Base-by-base conservation (phyloP, 2,888 invertebrate species). In the Psococerastis gibbosa region DNA sequence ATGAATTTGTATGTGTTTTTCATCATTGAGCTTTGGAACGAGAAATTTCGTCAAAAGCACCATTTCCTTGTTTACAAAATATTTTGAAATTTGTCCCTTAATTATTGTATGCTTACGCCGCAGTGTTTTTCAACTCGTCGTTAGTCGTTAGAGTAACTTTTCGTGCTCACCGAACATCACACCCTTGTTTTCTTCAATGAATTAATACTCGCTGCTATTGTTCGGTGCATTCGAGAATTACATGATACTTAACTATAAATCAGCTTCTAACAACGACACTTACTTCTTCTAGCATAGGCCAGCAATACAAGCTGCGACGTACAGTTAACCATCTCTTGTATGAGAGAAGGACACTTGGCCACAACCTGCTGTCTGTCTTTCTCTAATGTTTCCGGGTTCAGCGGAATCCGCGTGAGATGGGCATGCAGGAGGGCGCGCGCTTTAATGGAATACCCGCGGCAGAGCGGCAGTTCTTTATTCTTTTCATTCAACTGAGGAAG, bases 271-370 rank as follows among this genome's bases (percentile, higher is more conserved):
- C 42, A 42, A 50, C 47, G 33, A 38, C 17, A 67, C 76, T 73
- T 63, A 82, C 85, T 77, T 69, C 91, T 75, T 51, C 87, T 73
- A 47, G 89, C 85, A 59, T 89, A 87, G 11, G 87, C 88, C 48
- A 92, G 69, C 57, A 91, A 75, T 46, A 92, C 88, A 35, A 97
- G 70, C 60, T 94, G 91, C 56, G 92, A 87, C 11, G 91, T 83
- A 59, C 92, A 89, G 56, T 84, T 87, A 44, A 97, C 84, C 87
- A 97, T 94, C 65, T 98, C 97, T 54, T 94, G 88, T 44, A 98
- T 79, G 34, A 98, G 72, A 61, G 89, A 89, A 1, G 95, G 94
- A 59, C 88, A 85, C 60, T 94, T 89, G 51, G 79, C 82, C 38
- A 87, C 75, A 44, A 88, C 71, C 55, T 81, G 80, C 53, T 81